These are phyloP conservation scores for Notarius lentiginosus DNA, from an alignment of 2,113 vertebrate species.

Conservation along the genomic window DNA sequence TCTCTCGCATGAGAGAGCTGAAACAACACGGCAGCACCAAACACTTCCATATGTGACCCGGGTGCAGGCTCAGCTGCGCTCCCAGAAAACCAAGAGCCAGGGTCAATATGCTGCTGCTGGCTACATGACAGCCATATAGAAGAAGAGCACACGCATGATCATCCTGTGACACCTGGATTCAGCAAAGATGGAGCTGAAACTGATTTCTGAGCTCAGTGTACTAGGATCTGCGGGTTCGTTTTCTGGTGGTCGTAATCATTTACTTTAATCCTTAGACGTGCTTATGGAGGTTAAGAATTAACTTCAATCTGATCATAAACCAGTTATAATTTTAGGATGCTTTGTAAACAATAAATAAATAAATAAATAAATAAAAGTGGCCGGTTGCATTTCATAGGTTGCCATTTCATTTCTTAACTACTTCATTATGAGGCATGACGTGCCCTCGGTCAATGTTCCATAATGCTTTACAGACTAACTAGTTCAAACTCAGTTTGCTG, in stretches of 20 bases:
- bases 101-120: conserved; percentile 14
- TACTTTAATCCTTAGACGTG: not conserved
- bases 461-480: conserved; percentile 54
- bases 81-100: conserved; percentile 42
- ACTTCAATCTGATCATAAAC: not conserved
- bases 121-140: not conserved
- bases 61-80: conserved; percentile 40
- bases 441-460: conserved; percentile 33
- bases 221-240: not conserved
- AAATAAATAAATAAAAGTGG: conserved; percentile 14
- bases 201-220: not conserved
- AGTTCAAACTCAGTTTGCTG: conserved; percentile 39
- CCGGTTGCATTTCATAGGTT: conserved; percentile 31
- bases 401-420: conserved; percentile 38
- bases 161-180: conserved; percentile 22
- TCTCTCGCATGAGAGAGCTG: conserved; percentile 64
- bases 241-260: not conserved
- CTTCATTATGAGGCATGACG: conserved; percentile 42
- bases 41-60: conserved; percentile 73
- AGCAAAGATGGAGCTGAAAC: not conserved
- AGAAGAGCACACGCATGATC: not conserved
- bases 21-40: conserved; percentile 69
- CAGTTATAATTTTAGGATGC: not conserved
- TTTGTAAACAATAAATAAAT: conserved; percentile 25
- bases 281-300: not conserved